Evolutionary conservation across 2,888 invertebrate genomes (phyloP).

Genomic region (Drosophila tanythrix): DNA sequence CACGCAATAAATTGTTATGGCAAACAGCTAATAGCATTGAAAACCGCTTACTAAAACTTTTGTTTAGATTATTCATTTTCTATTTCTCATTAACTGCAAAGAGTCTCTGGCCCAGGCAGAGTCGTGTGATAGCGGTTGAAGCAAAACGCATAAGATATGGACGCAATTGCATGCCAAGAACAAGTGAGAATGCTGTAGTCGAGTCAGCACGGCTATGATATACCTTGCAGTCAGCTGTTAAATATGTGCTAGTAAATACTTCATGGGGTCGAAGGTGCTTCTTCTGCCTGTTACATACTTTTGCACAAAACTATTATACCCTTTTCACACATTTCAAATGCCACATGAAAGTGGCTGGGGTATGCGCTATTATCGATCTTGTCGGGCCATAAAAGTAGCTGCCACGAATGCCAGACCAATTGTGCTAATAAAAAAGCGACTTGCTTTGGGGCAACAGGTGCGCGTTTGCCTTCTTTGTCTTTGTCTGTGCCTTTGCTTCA

Average conservation of each 20-base stretch:
- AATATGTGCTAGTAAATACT: background rate
- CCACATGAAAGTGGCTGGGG: conserved; percentile 12
- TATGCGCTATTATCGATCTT: conserved; percentile 23
- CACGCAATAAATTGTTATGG: conserved; percentile 2
- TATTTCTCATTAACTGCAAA: conserved; percentile 31
- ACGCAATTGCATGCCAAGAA: conserved; percentile 63
- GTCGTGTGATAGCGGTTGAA: conserved; percentile 1
- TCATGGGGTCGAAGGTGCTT: background rate
- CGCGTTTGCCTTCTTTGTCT: conserved; percentile 18
- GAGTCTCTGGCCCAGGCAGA: conserved; percentile 1
- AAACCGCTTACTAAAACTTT: conserved; percentile 53
- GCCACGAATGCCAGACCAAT: conserved; percentile 59
- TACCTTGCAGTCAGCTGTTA: background rate
- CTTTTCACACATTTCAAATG: background rate
- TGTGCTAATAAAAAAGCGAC: conserved; percentile 70
- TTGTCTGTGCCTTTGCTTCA: conserved; percentile 7
- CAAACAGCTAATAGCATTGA: conserved; percentile 18
- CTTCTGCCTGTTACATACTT: background rate
- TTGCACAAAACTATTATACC: background rate
- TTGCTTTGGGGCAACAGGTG: conserved; percentile 68
- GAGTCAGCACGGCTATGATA: background rate
- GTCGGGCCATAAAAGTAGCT: conserved; percentile 30
- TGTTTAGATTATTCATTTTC: conserved; percentile 40
- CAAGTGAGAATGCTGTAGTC: conserved; percentile 1
- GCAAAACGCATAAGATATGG: conserved; percentile 36